These are phyloP conservation scores for Diarsia dahlii DNA, from an alignment of 2,888 invertebrate genomes.

Conservation along the genomic window DNA sequence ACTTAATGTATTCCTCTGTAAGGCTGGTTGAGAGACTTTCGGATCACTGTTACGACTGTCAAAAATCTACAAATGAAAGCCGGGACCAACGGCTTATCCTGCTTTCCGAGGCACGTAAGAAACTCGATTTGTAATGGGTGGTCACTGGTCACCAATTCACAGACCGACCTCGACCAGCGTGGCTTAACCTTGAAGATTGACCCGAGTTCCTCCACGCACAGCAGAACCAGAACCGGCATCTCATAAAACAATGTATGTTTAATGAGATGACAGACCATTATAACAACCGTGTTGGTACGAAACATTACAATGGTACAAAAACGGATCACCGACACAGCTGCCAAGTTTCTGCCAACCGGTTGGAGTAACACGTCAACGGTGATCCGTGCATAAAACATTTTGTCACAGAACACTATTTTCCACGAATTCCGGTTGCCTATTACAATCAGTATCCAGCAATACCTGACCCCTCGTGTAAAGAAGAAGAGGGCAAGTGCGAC, in stretches of 20 bases:
- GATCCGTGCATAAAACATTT: slow-evolving; percentile 34
- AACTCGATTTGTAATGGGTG: too few relatives aligned
- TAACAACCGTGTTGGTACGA: slow-evolving; percentile 18
- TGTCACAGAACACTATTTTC: background rate
- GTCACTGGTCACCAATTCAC: background rate
- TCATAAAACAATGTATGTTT: background rate
- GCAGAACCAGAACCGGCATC: background rate
- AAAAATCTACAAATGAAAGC: background rate
- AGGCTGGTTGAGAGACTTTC: too few relatives aligned
- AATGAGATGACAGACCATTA: background rate
- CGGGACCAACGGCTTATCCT: background rate
- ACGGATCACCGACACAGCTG: slow-evolving; percentile 12
- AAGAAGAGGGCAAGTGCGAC: too few relatives aligned
- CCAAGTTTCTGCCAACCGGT: slow-evolving; percentile 18
- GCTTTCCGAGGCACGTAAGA: background rate
- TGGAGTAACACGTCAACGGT: slow-evolving; percentile 6
- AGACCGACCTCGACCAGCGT: background rate
- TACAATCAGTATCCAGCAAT: background rate
- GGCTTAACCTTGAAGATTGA: background rate
- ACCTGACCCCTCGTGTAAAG: too few relatives aligned
- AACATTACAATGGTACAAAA: slow-evolving; percentile 26
- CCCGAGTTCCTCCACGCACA: background rate
- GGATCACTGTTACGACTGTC: background rate
- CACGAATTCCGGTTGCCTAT: background rate
- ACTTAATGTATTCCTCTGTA: too few relatives aligned